Evolutionary conservation across 2,888 invertebrate species (phyloP).

Genomic region (Entomobrya multifasciata): DNA sequence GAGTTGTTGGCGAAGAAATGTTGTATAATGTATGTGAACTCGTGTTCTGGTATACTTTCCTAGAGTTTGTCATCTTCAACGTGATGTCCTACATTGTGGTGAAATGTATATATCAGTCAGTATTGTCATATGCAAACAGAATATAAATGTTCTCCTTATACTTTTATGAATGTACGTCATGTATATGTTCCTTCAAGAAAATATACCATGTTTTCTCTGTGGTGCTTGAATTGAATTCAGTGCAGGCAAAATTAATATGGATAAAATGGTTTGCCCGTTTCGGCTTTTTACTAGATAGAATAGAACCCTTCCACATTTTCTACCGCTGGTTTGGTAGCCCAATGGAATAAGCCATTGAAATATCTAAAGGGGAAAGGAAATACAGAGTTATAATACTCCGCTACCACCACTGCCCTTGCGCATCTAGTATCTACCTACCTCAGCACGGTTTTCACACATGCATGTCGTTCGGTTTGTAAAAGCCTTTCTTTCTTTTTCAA

Average conservation of each 20-base stretch:
- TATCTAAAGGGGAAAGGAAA: slow-evolving; percentile 46
- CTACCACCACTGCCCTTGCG: slow-evolving; percentile 69
- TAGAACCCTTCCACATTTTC: background rate
- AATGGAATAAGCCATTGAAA: slow-evolving; percentile 3
- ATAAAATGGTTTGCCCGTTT: background rate
- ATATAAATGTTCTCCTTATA: too few relatives aligned
- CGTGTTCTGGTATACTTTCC: too few relatives aligned
- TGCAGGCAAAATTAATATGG: background rate
- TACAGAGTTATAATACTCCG: too few relatives aligned
- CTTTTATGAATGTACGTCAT: too few relatives aligned
- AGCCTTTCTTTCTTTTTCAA: slow-evolving; percentile 48
- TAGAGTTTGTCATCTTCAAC: too few relatives aligned
- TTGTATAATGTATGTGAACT: background rate
- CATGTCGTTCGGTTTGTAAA: background rate
- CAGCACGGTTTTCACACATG: slow-evolving; percentile 41
- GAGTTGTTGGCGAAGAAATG: background rate
- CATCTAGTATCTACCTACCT: slow-evolving; percentile 62
- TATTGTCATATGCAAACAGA: too few relatives aligned
- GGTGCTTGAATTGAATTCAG: slow-evolving; percentile 30
- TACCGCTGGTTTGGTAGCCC: too few relatives aligned
- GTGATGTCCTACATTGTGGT: too few relatives aligned
- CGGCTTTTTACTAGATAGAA: slow-evolving; percentile 33
- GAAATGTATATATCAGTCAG: background rate
- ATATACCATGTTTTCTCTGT: too few relatives aligned
- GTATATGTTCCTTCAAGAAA: too few relatives aligned